These are phyloP conservation scores for Dicentrarchus labrax DNA, from an alignment of 2,113 vertebrate species.

Conservation along the genomic window DNA sequence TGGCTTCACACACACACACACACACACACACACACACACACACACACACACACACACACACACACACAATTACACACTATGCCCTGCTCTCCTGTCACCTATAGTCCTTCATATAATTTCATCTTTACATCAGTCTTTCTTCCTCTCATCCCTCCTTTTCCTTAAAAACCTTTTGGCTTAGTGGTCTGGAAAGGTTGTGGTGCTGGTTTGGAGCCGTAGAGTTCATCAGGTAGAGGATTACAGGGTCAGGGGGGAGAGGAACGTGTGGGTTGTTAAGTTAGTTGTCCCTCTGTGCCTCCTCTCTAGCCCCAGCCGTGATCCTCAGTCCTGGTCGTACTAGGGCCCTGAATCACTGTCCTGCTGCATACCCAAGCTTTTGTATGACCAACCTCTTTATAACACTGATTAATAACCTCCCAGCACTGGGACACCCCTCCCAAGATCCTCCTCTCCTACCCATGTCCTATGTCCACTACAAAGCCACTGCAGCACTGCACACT, in stretches of 20 bases:
- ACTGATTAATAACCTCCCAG: constrained; percentile 54
- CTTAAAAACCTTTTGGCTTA: constrained; percentile 54
- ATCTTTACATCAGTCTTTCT: constrained; percentile 62
- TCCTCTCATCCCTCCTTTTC: constrained; percentile 35
- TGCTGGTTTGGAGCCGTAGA: constrained; percentile 48
- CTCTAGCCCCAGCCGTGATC: constrained; percentile 28
- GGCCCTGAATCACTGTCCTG: constrained; percentile 43
- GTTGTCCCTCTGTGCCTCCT: constrained; percentile 18
- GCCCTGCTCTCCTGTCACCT: constrained; percentile 47
- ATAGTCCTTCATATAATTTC: constrained; percentile 76
- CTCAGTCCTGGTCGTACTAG: constrained; percentile 26
- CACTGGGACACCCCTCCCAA: constrained; percentile 22
- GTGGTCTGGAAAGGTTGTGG: constrained; percentile 60
- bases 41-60: too few relatives aligned
- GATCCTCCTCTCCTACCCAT: constrained; percentile 30
- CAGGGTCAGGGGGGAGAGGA: constrained; percentile 74
- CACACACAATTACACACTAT: constrained; percentile 39
- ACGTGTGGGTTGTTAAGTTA: constrained; percentile 4
- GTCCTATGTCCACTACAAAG: constrained; percentile 36
- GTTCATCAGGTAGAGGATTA: constrained; percentile 57
- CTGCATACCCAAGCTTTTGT: constrained; percentile 35
- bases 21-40: constrained; percentile 44
- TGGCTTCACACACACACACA: constrained; percentile 26
- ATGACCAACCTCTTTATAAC: constrained; percentile 60
- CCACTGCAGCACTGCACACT: constrained; percentile 30